phyloP scores from a whole-genome alignment of 1,140 invertebrate species.

The Hylyphantes graminicola region DNA sequence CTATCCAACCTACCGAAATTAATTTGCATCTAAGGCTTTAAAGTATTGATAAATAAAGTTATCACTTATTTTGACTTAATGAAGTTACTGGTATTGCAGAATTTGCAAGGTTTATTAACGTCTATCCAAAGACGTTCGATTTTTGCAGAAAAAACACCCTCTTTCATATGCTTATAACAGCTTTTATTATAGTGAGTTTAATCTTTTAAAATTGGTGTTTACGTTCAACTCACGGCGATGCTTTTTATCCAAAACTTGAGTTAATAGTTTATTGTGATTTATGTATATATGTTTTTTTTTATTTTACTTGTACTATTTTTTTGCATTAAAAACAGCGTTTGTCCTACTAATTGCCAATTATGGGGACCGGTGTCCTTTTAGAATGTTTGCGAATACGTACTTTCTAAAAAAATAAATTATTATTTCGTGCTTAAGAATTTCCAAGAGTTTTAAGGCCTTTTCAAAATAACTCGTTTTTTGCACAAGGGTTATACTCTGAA shows the following conservation, averaged over 20 bases:
- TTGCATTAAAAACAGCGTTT: not conserved
- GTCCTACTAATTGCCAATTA: conserved; percentile 48
- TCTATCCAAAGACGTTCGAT: not conserved
- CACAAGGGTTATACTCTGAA: too few relatives aligned
- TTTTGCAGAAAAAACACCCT: not conserved
- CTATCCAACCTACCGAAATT: not conserved
- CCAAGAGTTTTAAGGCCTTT: too few relatives aligned
- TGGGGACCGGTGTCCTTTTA: conserved; percentile 23
- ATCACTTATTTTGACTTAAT: conserved; percentile 33
- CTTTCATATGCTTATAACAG: conserved; percentile 25
- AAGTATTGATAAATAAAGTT: conserved; percentile 48
- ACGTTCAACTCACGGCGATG: conserved; percentile 9
- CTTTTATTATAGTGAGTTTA: conserved; percentile 25
- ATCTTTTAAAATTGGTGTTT: conserved; percentile 24
- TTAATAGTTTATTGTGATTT: conserved; percentile 13
- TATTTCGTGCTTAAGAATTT: too few relatives aligned
- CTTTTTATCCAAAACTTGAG: conserved; percentile 33
- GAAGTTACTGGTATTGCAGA: conserved; percentile 34
- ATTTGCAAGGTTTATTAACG: conserved; percentile 20
- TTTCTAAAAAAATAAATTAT: too few relatives aligned
- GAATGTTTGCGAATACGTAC: too few relatives aligned
- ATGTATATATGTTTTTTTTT: conserved; percentile 1
- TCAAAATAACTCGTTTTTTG: too few relatives aligned
- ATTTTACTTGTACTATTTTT: conserved; percentile 26
- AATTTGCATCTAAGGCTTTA: conserved; percentile 43